Base-by-base conservation (phyloP, 2,888 invertebrate species). In the Cerceris rybyensis region DNA sequence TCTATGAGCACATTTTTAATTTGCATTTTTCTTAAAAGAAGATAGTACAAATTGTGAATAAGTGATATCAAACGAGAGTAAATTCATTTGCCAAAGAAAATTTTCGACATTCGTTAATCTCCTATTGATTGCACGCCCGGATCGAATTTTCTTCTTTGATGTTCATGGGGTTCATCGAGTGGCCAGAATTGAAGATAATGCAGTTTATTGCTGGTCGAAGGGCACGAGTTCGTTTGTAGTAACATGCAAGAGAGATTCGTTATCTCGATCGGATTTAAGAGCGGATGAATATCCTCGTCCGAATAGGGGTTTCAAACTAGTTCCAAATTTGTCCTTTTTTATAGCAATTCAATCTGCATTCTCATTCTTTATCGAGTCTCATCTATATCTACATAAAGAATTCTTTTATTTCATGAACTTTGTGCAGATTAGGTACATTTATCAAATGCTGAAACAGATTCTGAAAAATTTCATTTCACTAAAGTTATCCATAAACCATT, bases 201-300 rank as follows among this genome's bases (percentile, higher is more conserved):
- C 60, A 74, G 69, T 78, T 75, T 84, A 68, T 72, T 70, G 70
- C 65, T 75, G 74, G 70, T 70, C 74, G 76, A 60, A 70, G 74
- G 76, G 80, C 57, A 72, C 52, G 72, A 49, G 60, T 74, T 78
- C 83, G 73, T 83, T 81, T 79, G 73, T 70, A 72, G 46, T 28
- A n/a, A 52, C 69, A 67, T 63, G 50, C 52, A 70, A 72, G 68
- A 74, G 75, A 80, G 75, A 80, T 75, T 83, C 84, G 84, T 88
- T 88, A 88, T 88, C 88, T 86, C 78, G 85, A 86, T 86, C 82
- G 71, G 80, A 81, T 84, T 88, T 82, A 75, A 85, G 80, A 70
- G 80, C 81, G 80, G 81, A 72, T 71, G 77, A 59, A 72, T 70
- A 76, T 68, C 75, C 82, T 80, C 80, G 67, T 70, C 49, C 70